Conservation (phyloP, 2,888 invertebrate genomes). For the Hyles lineata region DNA sequence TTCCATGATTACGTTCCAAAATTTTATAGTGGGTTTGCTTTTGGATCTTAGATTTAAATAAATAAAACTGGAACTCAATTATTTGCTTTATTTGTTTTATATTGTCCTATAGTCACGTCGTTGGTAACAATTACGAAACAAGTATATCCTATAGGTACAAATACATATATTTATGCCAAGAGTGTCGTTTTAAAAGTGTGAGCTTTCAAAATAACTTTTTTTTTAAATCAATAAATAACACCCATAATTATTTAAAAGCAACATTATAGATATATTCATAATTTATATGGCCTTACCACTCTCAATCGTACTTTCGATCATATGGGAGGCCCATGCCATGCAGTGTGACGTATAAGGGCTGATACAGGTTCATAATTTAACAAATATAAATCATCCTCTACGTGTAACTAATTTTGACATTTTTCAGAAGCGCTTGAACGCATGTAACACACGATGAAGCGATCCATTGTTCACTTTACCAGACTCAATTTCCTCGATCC, state of each 20-base stretch:
- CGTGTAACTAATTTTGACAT: background rate
- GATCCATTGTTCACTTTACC: constrained; percentile 3
- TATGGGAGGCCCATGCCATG: too few relatives aligned
- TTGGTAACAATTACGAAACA: too few relatives aligned
- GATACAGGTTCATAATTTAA: background rate
- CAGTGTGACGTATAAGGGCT: too few relatives aligned
- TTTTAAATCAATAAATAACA: too few relatives aligned
- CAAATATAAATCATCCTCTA: background rate
- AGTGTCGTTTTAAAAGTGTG: background rate
- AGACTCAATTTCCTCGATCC: background rate
- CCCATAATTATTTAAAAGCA: too few relatives aligned
- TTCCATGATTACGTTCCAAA: constrained; percentile 42
- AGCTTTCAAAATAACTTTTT: background rate
- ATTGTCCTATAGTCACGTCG: background rate
- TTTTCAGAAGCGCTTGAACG: background rate
- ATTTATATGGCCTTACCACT: too few relatives aligned
- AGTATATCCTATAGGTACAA: too few relatives aligned
- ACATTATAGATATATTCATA: too few relatives aligned
- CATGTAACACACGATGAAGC: background rate
- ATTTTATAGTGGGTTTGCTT: constrained; percentile 32
- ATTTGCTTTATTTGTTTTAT: background rate
- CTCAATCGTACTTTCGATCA: too few relatives aligned
- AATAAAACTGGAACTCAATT: background rate
- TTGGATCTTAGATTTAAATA: background rate
- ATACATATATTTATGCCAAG: too few relatives aligned